phyloP scores from a whole-genome alignment of 2,888 invertebrate species.

The Cryptus viduatorius region DNA sequence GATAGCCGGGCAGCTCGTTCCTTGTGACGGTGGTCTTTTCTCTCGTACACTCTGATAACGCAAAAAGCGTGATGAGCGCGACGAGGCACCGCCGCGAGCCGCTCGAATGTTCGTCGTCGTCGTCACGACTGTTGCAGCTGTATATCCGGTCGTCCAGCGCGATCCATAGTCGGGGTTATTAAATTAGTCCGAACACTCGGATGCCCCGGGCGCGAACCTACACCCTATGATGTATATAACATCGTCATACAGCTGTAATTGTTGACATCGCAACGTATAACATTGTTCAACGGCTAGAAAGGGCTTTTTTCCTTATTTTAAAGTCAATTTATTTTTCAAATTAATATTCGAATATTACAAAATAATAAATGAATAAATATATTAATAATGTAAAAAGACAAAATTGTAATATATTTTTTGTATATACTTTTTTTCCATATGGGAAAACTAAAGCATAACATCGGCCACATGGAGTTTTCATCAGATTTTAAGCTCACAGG shows the following conservation, averaged over 20 bases:
- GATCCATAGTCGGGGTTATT: constrained; percentile 71
- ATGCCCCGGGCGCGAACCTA: constrained; percentile 18
- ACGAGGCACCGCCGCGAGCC: constrained; percentile 24
- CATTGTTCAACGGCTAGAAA: no score
- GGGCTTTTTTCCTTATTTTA: no score
- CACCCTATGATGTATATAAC: not conserved
- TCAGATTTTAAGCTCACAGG: not conserved
- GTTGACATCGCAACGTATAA: not conserved
- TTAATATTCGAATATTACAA: no score
- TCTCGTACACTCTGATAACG: constrained; percentile 49
- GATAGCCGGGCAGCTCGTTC: constrained; percentile 32
- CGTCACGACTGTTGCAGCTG: constrained; percentile 70
- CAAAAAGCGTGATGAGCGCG: constrained; percentile 46
- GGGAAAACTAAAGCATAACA: not conserved
- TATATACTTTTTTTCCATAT: no score
- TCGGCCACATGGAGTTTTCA: not conserved
- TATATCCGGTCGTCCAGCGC: constrained; percentile 73
- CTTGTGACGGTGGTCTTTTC: constrained; percentile 50
- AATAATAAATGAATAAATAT: no score
- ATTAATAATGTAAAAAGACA: no score
- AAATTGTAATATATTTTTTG: no score
- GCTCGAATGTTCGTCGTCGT: constrained; percentile 37
- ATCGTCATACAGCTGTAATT: not conserved
- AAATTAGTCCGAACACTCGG: constrained; percentile 75
- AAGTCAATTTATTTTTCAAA: no score